A percentile compares a stretch with the other conserved stretches of the same genome.
Conservation (phyloP, 1,140 invertebrate genomes). For the Oryctes rhinoceros region DNA sequence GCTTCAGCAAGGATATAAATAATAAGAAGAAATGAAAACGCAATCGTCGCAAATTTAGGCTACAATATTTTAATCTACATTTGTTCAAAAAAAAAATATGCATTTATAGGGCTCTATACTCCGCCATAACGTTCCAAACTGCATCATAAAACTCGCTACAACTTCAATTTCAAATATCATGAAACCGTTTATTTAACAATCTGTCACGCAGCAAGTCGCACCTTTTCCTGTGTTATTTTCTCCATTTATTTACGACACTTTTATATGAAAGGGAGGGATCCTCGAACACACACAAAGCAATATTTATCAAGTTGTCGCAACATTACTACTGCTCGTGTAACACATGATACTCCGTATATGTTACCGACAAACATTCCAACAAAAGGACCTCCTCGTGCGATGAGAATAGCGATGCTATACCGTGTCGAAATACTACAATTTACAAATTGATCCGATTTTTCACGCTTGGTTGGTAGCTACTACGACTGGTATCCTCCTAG, state of each 20-base stretch:
- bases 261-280: constrained; percentile 10
- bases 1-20: too few species aligned
- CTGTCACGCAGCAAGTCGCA: background rate
- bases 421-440: background rate
- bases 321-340: background rate
- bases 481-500: background rate
- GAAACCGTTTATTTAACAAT: constrained; percentile 9
- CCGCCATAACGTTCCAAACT: too few species aligned
- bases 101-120: too few species aligned
- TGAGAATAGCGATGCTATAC: constrained; percentile 1
- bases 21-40: too few species aligned
- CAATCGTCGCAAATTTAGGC: too few species aligned
- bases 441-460: constrained; percentile 19
- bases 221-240: background rate
- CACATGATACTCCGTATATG: constrained; percentile 2
- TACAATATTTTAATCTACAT: too few species aligned
- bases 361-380: constrained; percentile 4
- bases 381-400: constrained; percentile 7
- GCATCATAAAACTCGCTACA: background rate
- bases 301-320: constrained; percentile 14
- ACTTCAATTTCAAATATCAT: background rate
- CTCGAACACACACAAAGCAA: background rate
- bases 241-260: background rate
- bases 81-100: too few species aligned
- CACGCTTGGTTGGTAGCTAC: background rate